Base-by-base conservation (phyloP, 2,113 vertebrate species). In the Notiomystis cincta region DNA sequence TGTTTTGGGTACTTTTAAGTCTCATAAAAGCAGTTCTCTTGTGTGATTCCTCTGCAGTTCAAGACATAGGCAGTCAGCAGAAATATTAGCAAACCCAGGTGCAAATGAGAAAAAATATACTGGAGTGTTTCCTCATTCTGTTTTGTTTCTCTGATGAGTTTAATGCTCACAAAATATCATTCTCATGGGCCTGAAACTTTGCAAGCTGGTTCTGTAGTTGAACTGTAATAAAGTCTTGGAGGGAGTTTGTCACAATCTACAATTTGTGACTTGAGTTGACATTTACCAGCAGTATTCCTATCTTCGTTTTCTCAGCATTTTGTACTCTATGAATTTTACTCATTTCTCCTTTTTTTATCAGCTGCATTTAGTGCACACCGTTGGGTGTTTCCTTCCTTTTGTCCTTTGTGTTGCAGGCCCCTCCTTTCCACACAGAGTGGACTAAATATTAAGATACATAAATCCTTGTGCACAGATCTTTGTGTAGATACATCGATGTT, bases 61-160 rank as follows among this genome's bases (percentile, higher is more conserved):
- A 60, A 87, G 94, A 91, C n/a, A 48, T 4, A 38, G 33, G 45
- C 4, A 78, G 38, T 94, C 87, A 96, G 82, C 90, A 96, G 73
- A 95, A 95, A 82, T 51, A 57, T n/a, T 58, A 64, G 17, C 47
- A 88, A 91, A 61, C 25, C 37, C 42, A 82, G 33, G 51, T 91
- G 78, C 61, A 95, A 92, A 90, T 92, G 48, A 90, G 58, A 91
- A 65, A 95, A 87, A 83, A 61, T 22, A 56, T 65, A 17, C 53
- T 54, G 47, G 56, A 40, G 31, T 70, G 53, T 62, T 69, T 94
- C 60, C 67, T 87, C 9, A 27, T 54, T 77, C 38, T 90, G 23
- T 64, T 92, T 91, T 94, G 47, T 83, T 95, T 89, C 69, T 81
- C 21, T 61, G 76, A 67, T 58, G 35, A 76, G 42, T 47, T 93